Base-by-base conservation (phyloP, 2,888 invertebrate genomes). In the Tiliacea citrago region DNA sequence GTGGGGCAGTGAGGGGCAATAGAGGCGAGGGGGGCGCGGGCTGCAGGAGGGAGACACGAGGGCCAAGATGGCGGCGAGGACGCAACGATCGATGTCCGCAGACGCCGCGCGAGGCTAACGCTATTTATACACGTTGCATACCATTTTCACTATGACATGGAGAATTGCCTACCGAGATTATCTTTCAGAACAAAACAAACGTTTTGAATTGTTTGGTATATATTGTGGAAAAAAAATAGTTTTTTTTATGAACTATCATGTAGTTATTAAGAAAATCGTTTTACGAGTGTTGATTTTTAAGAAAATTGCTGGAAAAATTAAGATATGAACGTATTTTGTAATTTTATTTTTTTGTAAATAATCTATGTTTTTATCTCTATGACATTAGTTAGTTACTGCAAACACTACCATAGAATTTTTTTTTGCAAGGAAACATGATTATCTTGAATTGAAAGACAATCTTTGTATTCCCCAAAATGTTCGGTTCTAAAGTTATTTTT, bases 11-110 rank as follows among this genome's bases (percentile, higher is more conserved):
- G 93, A 94, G 95, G 95, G 94, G 95, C 92, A 92, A 88, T 86
- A 83, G 92, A 90, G 93, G 92, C 91, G 92, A 90, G 93, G 89
- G 92, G 92, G 92, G 93, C 88, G 90, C 88, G 89, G 91, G 85
- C 77, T 90, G 93, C 92, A 92, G 92, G 94, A 92, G 95, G 95
- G 95, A 94, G 95, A 94, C 93, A 93, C 92, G 94, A 95, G 95
- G 95, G 95, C 95, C 95, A 96, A 96, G 96, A 96, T 96, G 96
- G 96, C 96, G 95, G 94, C 95, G 95, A 94, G 95, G 95, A 95
- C 96, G 95, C 95, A 93, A 91, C 96, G 96, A 96, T 96, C 96
- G 96, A 96, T 96, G 96, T 94, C 93, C 95, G 94, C 93, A 96
- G 96, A 95, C 96, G 95, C 93, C 91, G 93, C 95, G 93, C 94